Percentiles rank a stretch among this genome's conserved stretches.
Evolutionary conservation across 2,888 invertebrate species (phyloP).

Genomic region (Drosophila yooni): DNA sequence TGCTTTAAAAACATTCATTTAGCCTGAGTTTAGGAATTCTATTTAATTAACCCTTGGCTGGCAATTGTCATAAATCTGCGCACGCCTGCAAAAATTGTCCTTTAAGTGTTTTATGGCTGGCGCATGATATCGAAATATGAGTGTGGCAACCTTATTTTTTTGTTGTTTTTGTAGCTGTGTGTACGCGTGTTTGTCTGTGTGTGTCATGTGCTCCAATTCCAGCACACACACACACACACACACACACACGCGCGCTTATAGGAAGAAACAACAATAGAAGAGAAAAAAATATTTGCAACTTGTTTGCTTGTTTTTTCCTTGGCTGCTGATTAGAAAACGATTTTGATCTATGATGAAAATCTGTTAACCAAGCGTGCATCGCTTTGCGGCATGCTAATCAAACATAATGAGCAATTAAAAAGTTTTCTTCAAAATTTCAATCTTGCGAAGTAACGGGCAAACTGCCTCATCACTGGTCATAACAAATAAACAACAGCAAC

Average conservation of each 20-base stretch:
- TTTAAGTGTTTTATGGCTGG: conserved; percentile 78
- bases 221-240: conserved; percentile 21
- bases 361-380: conserved; percentile 58
- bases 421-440: conserved; percentile 54
- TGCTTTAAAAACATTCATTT: conserved; percentile 49
- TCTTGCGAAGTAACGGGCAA: conserved; percentile 20
- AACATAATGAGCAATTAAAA: conserved; percentile 74
- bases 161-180: conserved; percentile 20
- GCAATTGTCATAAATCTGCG: conserved; percentile 51
- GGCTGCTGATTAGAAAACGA: conserved; percentile 64
- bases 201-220: conserved; percentile 65
- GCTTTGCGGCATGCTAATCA: conserved; percentile 66
- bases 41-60: conserved; percentile 72
- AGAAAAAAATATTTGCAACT: conserved; percentile 63
- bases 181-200: neutral
- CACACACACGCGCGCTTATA: conserved; percentile 1
- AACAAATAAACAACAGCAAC: conserved; percentile 13
- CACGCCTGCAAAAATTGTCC: conserved; percentile 63
- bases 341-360: conserved; percentile 70
- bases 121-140: conserved; percentile 54
- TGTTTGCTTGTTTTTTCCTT: conserved; percentile 54
- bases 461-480: conserved; percentile 7
- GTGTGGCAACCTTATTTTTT: conserved; percentile 14
- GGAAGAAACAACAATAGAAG: conserved; percentile 35
- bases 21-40: conserved; percentile 49